Evolutionary conservation across 2,113 vertebrate species (phyloP), one percentile per base, ranked within the genome.

Genomic region (Rhineura floridana): DNA sequence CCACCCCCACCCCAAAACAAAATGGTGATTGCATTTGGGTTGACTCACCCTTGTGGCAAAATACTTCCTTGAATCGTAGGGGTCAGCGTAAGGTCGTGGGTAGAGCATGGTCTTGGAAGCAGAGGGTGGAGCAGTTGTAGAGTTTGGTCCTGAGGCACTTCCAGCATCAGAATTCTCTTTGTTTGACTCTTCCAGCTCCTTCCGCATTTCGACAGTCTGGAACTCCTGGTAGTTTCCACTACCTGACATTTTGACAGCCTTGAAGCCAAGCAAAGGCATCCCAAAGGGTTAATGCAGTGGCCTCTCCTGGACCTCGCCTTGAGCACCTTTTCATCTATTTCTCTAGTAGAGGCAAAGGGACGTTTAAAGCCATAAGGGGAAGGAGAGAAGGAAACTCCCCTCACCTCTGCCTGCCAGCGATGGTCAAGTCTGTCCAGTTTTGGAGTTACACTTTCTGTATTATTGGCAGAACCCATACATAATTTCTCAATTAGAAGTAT

Each of bases 211-310:
- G 62, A 93, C 94, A 30, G 94, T 94, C 85, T 95, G 95, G 91
- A 96, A 92, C 39, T 93, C 94, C 62, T 95, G 81, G 4, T 92
- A 93, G 87, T 75, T 96, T 90, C 94, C 36, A 55, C 88, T 89
- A 17, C 76, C 89, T 89, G 93, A 95, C 95, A 96, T 97, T 94
- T 94, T 91, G 91, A 92, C 62, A 89, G 81, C 67, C 92, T 96
- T 80, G 94, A 94, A 3, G 67, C 5, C 69, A 94, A 96, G 82
- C 76, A 94, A 94, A 94, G 86, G 62, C 19, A 77, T n/a, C 79
- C 88, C 84, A 80, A 91, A 93, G 2, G 33, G 33, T 86, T 25
- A 65, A 1, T 21, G 3, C 2, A 33, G 44, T 2, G 1, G 23
- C 13, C 28, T 46, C 6, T 0, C 30, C 55, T 59, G n/a, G n/a